Conservation (phyloP, 2,888 invertebrate genomes). For the Dynastes hyllus region DNA sequence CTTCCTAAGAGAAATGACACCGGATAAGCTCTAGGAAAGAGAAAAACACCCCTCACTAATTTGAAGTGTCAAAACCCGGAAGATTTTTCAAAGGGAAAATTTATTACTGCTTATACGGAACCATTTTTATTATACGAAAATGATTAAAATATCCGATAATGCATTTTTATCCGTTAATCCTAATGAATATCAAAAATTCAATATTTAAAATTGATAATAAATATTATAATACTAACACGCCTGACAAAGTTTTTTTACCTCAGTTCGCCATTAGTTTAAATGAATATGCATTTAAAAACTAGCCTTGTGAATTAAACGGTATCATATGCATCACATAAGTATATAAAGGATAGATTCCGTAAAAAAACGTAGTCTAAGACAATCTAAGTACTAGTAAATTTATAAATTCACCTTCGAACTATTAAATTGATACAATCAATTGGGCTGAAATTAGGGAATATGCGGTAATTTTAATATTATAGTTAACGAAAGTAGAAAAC, state of each 20-base stretch:
- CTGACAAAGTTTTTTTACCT: background rate
- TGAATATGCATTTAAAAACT: constrained; percentile 31
- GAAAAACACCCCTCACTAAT: no score
- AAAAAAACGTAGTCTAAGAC: background rate
- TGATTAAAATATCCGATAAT: background rate
- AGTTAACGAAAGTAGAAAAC: no score
- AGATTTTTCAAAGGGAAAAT: no score
- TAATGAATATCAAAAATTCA: no score
- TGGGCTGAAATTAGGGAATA: no score
- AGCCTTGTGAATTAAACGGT: constrained; percentile 16
- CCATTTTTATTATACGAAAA: background rate
- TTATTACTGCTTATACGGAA: no score
- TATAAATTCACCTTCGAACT: background rate
- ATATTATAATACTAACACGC: background rate
- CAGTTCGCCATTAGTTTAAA: constrained; percentile 1
- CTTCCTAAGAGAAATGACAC: no score
- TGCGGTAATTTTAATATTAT: no score
- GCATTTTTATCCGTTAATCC: background rate
- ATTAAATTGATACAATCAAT: no score
- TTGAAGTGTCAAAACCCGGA: no score
- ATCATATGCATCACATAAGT: constrained; percentile 1
- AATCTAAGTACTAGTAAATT: background rate
- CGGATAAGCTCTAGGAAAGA: no score
- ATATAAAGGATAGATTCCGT: background rate
- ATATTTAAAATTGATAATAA: no score